Conservation (phyloP, 1,140 invertebrate species). For the Pinna nobilis region DNA sequence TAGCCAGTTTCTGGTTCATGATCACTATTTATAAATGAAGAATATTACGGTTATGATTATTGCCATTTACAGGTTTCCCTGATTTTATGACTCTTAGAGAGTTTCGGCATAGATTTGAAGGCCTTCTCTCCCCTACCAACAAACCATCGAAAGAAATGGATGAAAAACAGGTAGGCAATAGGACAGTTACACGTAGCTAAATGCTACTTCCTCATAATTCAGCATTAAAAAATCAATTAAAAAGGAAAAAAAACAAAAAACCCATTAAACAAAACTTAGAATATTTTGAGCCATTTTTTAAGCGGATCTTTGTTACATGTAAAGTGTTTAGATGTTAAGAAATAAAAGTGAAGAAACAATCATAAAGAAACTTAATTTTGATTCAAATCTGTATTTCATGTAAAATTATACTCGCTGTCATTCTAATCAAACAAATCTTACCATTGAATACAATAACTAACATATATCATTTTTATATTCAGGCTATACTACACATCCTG, state of each 20-base stretch:
- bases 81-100: slow-evolving; percentile 91
- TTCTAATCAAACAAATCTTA: too few relatives aligned
- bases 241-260: too few relatives aligned
- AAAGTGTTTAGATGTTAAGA: not conserved
- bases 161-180: slow-evolving; percentile 72
- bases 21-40: not conserved
- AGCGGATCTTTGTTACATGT: not conserved
- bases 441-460: too few relatives aligned
- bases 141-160: slow-evolving; percentile 69
- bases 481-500: slow-evolving; percentile 87
- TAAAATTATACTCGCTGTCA: too few relatives aligned
- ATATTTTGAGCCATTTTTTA: too few relatives aligned
- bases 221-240: too few relatives aligned
- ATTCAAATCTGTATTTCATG: too few relatives aligned
- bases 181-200: slow-evolving; percentile 1
- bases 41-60: not conserved
- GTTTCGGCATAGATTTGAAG: slow-evolving; percentile 88
- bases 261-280: too few relatives aligned
- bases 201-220: too few relatives aligned
- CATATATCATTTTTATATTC: slow-evolving; percentile 67
- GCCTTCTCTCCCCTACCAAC: slow-evolving; percentile 79
- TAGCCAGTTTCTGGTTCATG: not conserved
- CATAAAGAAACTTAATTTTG: too few relatives aligned
- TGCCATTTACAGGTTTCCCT: slow-evolving; percentile 82
- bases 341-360: too few relatives aligned